Conservation (phyloP, 2,888 invertebrate species). For the Philereme vetulata region DNA sequence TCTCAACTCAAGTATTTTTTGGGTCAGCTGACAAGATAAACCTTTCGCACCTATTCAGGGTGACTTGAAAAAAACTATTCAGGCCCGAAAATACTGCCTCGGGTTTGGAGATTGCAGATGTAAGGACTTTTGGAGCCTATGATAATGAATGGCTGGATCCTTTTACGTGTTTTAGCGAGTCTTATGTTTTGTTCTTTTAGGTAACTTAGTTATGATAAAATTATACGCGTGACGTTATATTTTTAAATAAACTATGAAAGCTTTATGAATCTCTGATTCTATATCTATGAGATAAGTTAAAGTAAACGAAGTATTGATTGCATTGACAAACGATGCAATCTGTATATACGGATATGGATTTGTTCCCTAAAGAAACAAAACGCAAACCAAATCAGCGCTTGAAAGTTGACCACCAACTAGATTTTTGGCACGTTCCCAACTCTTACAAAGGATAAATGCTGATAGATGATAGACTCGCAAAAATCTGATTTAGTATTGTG, state of each 20-base stretch:
- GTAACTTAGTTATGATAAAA: too few species aligned
- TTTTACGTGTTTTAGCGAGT: background rate
- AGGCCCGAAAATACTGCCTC: constrained; percentile 25
- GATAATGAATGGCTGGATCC: constrained; percentile 19
- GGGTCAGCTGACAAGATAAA: constrained; percentile 53
- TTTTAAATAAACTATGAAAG: too few species aligned
- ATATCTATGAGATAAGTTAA: too few species aligned
- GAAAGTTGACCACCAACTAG: constrained; percentile 46
- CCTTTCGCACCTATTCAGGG: constrained; percentile 52
- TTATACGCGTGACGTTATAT: too few species aligned
- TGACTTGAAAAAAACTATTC: constrained; percentile 44
- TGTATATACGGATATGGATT: constrained; percentile 1
- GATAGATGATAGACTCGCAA: constrained; percentile 44
- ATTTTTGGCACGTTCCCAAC: constrained; percentile 51
- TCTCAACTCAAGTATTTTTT: constrained; percentile 53
- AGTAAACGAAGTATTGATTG: too few species aligned
- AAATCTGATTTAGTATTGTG: constrained; percentile 43
- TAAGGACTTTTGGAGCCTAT: constrained; percentile 27
- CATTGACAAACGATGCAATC: background rate
- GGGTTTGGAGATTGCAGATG: constrained; percentile 34
- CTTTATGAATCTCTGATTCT: too few species aligned
- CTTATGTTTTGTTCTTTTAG: too few species aligned
- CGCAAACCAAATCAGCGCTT: constrained; percentile 44
- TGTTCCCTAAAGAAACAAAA: constrained; percentile 30
- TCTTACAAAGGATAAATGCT: constrained; percentile 43